A percentile compares a stretch with the other conserved stretches of the same genome.
Evolutionary conservation across 2,888 invertebrate species (phyloP).

Genomic region (Drosophila kambysellisi): DNA sequence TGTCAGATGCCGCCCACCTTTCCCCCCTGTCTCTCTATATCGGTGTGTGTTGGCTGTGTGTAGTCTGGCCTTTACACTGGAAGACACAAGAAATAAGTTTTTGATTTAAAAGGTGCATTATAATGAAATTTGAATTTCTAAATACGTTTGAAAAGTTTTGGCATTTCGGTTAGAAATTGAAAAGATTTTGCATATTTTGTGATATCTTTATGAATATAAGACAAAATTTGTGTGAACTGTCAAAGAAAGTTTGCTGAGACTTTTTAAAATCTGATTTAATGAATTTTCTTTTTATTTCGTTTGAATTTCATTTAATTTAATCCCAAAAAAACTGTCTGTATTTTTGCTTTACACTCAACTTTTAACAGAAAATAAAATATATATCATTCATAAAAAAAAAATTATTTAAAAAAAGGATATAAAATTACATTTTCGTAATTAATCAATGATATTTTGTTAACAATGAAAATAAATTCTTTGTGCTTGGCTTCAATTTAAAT

Average conservation of each 20-base stretch:
- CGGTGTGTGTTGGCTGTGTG: background rate
- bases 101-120: conserved; percentile 8
- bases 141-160: conserved; percentile 2
- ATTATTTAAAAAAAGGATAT: too few species aligned
- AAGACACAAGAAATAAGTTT: conserved; percentile 7
- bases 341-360: background rate
- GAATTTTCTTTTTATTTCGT: background rate
- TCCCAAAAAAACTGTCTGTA: background rate
- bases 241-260: background rate
- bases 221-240: background rate
- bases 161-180: conserved; percentile 4
- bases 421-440: too few species aligned
- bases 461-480: background rate
- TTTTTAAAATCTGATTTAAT: conserved; percentile 1
- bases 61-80: conserved; percentile 18
- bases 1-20: conserved; percentile 18
- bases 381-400: too few species aligned
- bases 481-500: background rate
- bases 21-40: background rate
- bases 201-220: background rate
- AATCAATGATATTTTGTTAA: too few species aligned
- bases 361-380: background rate
- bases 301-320: conserved; percentile 1
- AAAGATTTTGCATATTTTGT: conserved; percentile 10
- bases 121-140: conserved; percentile 27